A percentile compares a stretch with the other conserved stretches of the same genome.
Evolutionary conservation across 2,888 invertebrate species (phyloP).

Genomic region (Acholoe squamosa): DNA sequence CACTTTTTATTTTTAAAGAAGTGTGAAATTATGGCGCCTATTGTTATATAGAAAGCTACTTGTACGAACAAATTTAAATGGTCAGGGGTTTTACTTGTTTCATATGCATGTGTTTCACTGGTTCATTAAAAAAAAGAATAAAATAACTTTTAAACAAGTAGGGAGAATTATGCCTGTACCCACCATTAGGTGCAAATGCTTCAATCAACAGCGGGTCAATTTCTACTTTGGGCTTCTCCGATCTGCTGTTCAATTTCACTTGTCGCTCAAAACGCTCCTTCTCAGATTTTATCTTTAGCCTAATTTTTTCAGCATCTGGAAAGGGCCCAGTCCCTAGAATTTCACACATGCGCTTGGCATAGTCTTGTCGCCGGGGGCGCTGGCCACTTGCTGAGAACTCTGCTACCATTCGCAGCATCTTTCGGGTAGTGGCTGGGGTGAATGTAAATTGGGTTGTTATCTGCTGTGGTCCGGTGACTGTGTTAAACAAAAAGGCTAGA

Average conservation of each 20-base stretch:
- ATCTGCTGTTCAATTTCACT: slow-evolving; percentile 20
- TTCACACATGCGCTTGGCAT: not conserved
- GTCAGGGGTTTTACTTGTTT: too few species aligned
- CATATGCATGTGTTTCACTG: too few species aligned
- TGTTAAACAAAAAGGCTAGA: not conserved
- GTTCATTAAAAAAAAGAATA: too few species aligned
- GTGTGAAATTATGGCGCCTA: too few species aligned
- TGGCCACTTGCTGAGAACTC: not conserved
- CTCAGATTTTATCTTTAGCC: slow-evolving; percentile 7
- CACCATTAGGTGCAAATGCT: slow-evolving; percentile 3
- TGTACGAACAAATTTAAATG: too few species aligned
- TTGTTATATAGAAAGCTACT: too few species aligned
- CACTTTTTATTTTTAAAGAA: not conserved
- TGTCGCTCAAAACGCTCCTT: slow-evolving; percentile 21
- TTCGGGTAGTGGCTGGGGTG: not conserved
- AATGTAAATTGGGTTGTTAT: not conserved
- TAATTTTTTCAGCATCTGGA: not conserved
- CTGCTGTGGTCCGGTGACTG: not conserved
- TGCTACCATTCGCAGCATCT: slow-evolving; percentile 15
- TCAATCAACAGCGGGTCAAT: not conserved
- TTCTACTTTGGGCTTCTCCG: not conserved
- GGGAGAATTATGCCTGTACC: not conserved
- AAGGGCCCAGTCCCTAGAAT: not conserved
- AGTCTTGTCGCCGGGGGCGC: not conserved
- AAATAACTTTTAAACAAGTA: too few species aligned